Conservation (phyloP, 2,797 vertebrate species). For the Sebastes vulpes region DNA sequence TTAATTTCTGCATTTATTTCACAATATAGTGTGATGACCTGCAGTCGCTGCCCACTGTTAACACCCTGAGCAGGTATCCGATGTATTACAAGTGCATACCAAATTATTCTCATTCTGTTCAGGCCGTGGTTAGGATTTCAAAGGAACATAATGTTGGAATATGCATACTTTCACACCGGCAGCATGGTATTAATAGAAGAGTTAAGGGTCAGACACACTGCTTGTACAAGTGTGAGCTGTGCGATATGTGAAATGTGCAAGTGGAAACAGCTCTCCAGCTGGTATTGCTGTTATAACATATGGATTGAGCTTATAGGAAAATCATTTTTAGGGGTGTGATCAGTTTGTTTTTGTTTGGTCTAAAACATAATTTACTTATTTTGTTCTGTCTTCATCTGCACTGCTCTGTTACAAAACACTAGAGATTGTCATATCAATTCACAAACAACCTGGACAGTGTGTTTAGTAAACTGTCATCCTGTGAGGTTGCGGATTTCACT, state of each 20-base stretch:
- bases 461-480: conserved; percentile 1
- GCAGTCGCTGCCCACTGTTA: conserved; percentile 3
- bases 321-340: conserved; percentile 19
- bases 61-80: conserved; percentile 2
- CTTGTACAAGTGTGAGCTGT: conserved; percentile 33
- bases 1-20: conserved; percentile 31
- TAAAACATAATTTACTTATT: neutral
- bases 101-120: conserved; percentile 16
- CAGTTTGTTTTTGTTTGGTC: conserved; percentile 35
- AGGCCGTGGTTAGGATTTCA: conserved; percentile 25
- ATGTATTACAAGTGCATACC: conserved; percentile 4
- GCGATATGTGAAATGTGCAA: conserved; percentile 39
- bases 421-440: neutral
- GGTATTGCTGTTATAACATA: conserved; percentile 48
- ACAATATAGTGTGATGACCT: neutral
- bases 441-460: neutral
- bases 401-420: neutral
- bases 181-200: conserved; percentile 30
- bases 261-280: conserved; percentile 50
- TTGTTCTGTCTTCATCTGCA: neutral
- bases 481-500: neutral
- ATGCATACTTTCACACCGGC: conserved; percentile 18
- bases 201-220: conserved; percentile 24
- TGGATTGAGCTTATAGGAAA: conserved; percentile 30
- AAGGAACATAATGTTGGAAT: conserved; percentile 27